Percentiles rank a stretch among this genome's conserved stretches.
These are phyloP conservation scores for Akabosia matsudoensis DNA, from an alignment of 1,140 invertebrate genomes.

Conservation along the genomic window DNA sequence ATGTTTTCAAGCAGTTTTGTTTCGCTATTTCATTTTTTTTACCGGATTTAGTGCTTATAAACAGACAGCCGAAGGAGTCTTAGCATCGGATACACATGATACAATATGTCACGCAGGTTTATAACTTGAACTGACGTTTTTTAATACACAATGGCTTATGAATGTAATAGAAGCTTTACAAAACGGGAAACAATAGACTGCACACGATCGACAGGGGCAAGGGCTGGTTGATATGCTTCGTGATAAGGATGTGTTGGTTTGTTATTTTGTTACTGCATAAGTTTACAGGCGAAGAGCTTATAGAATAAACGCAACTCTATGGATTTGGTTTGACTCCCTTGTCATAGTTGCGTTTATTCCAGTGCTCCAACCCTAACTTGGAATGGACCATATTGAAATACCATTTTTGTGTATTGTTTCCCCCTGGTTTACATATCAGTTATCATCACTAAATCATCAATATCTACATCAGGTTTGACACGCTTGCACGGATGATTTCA, in stretches of 20 bases:
- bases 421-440: background rate
- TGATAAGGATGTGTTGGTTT: background rate
- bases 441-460: background rate
- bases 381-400: background rate
- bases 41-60: too few species aligned
- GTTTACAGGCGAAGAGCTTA: too few species aligned
- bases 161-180: background rate
- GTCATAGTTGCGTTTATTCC: background rate
- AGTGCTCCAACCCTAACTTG: background rate
- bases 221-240: background rate
- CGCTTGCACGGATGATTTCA: slow-evolving; percentile 17
- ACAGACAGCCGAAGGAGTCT: background rate
- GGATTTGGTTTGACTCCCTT: slow-evolving; percentile 8
- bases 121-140: too few species aligned
- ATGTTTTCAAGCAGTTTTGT: background rate
- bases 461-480: slow-evolving; percentile 7
- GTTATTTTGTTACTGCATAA: too few species aligned
- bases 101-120: too few species aligned
- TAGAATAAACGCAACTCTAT: background rate
- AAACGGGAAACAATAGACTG: background rate
- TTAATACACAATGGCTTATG: too few species aligned
- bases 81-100: background rate
- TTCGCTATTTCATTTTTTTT: background rate
- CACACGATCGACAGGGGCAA: background rate
- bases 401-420: too few species aligned